A percentile compares a stretch with the other conserved stretches of the same genome.
These are phyloP conservation scores for Euura lappo DNA, from an alignment of 1,140 invertebrate species.

Conservation along the genomic window DNA sequence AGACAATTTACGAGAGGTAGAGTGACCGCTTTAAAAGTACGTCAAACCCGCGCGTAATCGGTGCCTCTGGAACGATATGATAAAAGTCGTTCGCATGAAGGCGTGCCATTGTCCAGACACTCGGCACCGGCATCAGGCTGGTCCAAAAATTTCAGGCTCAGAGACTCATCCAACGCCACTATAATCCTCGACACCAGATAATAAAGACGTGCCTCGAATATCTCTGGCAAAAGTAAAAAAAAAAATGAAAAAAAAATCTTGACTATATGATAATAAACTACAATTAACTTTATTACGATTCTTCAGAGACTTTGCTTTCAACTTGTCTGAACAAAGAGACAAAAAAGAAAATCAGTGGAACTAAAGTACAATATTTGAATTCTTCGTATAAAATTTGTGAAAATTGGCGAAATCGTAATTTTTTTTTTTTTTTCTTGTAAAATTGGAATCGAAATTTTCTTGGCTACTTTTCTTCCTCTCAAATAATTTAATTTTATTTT, in stretches of 20 bases:
- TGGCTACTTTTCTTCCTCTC: no score
- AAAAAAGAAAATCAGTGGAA: background rate
- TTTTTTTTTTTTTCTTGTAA: no score
- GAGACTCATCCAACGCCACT: no score
- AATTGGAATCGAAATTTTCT: no score
- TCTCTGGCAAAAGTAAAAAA: background rate
- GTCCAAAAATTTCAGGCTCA: background rate
- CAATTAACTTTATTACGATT: background rate
- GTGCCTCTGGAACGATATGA: background rate
- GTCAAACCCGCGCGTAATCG: no score
- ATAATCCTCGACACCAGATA: no score
- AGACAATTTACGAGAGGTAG: no score
- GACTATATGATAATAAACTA: conserved; percentile 7
- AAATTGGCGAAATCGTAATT: no score
- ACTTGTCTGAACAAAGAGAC: background rate
- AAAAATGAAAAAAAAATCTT: background rate
- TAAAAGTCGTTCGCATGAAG: background rate
- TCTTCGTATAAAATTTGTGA: no score
- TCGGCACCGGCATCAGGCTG: background rate
- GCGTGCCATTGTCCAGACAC: background rate
- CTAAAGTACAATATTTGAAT: background rate
- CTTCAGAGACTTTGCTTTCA: background rate
- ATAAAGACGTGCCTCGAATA: no score
- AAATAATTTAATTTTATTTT: no score
- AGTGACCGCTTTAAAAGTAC: no score